Evolutionary conservation across 2,113 vertebrate genomes (phyloP).

Genomic region (Cyprinodon tularosa): DNA sequence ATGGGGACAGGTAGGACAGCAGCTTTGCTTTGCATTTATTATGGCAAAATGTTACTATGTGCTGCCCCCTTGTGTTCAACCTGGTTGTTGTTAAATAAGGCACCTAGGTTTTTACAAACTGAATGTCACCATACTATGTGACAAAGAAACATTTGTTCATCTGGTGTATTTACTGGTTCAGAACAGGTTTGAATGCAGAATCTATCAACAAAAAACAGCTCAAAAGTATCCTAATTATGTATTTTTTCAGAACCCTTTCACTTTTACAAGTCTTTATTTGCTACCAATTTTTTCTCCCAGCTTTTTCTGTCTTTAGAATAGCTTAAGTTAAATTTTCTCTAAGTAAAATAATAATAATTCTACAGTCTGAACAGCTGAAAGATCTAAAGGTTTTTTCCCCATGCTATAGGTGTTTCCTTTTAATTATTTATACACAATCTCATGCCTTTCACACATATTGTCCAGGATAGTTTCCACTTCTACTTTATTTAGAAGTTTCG

Average conservation of each 20-base stretch:
- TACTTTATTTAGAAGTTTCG: neutral
- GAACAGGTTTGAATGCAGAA: neutral
- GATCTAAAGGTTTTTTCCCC: neutral
- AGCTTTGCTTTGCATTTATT: slow-evolving; percentile 12
- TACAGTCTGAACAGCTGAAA: neutral
- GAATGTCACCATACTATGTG: neutral
- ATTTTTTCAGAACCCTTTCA: too few species aligned
- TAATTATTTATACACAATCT: neutral
- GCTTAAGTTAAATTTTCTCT: too few species aligned
- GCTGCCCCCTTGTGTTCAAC: slow-evolving; percentile 71
- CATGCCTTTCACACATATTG: neutral
- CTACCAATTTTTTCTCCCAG: too few species aligned
- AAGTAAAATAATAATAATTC: too few species aligned
- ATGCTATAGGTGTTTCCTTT: neutral
- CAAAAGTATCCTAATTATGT: too few species aligned
- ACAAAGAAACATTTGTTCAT: neutral
- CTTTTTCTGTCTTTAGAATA: too few species aligned
- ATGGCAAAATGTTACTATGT: neutral
- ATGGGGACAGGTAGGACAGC: slow-evolving; percentile 93
- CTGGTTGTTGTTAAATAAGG: neutral
- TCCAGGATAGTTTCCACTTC: neutral
- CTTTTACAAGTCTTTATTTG: too few species aligned
- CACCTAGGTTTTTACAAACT: neutral
- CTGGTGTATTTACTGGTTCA: neutral
- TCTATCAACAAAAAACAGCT: neutral